phyloP scores from a whole-genome alignment of 2,113 vertebrate genomes.

The Chloropsis hardwickii region DNA sequence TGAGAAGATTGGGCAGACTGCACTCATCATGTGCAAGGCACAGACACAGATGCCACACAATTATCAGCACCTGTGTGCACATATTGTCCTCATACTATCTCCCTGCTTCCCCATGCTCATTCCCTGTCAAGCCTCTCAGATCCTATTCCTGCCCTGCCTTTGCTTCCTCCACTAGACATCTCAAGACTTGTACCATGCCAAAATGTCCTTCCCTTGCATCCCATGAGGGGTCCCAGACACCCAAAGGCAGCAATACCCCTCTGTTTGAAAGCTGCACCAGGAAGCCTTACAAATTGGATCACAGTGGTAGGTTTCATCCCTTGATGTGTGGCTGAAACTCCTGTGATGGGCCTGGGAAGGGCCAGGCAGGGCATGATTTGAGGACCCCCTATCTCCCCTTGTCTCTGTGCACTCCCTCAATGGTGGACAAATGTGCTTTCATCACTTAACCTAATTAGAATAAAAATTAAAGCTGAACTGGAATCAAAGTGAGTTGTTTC shows the following conservation, averaged over 20 bases:
- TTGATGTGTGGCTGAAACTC: not conserved
- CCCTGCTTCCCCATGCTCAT: not conserved
- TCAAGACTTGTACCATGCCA: accelerated
- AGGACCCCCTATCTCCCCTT: accelerated
- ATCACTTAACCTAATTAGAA: not conserved
- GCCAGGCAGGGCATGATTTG: not conserved
- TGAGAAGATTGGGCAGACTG: not conserved
- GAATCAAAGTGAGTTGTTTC: not conserved
- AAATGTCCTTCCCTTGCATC: not conserved
- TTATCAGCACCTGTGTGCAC: not conserved
- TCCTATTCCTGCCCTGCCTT: not conserved
- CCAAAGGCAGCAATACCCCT: not conserved
- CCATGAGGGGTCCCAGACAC: not conserved
- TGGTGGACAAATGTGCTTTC: not conserved
- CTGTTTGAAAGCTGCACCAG: not conserved
- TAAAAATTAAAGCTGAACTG: not conserved
- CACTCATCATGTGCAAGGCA: not conserved
- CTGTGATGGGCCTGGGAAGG: not conserved
- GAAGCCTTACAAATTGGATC: not conserved
- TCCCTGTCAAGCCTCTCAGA: not conserved
- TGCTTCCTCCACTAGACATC: not conserved
- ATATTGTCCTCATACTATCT: not conserved
- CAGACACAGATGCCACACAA: not conserved
- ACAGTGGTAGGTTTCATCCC: not conserved
- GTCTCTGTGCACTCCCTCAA: not conserved